A percentile compares a stretch with the other conserved stretches of the same genome.
phyloP scores from a whole-genome alignment of 2,113 vertebrate species.

The Cryptotis parvus region DNA sequence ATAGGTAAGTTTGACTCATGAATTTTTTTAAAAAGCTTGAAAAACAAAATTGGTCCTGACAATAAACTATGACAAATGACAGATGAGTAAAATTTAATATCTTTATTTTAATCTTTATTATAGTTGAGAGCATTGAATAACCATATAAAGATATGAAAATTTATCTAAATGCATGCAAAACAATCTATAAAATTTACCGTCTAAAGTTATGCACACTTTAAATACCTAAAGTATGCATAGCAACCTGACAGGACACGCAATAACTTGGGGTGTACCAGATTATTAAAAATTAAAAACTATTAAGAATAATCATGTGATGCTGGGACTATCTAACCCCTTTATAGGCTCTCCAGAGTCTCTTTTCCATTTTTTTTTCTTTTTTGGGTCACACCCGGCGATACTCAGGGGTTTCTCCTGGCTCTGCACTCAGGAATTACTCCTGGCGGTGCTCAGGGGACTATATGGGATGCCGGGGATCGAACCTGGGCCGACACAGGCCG shows the following conservation, averaged over 20 bases:
- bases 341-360: background rate
- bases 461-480: too few species aligned
- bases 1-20: background rate
- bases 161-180: too few species aligned
- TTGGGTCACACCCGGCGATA: too few species aligned
- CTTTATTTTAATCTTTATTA: constrained; percentile 19
- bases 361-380: constrained; percentile 46
- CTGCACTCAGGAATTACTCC: too few species aligned
- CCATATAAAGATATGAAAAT: constrained; percentile 5
- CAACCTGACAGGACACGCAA: background rate
- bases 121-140: background rate
- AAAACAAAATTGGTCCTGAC: background rate
- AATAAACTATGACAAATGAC: constrained; percentile 18
- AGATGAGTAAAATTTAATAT: constrained; percentile 2
- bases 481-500: too few species aligned
- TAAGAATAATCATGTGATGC: too few species aligned
- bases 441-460: too few species aligned
- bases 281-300: constrained; percentile 7
- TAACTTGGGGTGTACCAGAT: background rate
- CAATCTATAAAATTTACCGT: too few species aligned
- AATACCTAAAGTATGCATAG: background rate
- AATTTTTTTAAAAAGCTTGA: background rate
- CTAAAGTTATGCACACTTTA: too few species aligned
- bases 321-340: too few species aligned
- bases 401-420: too few species aligned